Evolutionary conservation across 1,140 invertebrate species (phyloP).

Genomic region (Nasonia longicornis): DNA sequence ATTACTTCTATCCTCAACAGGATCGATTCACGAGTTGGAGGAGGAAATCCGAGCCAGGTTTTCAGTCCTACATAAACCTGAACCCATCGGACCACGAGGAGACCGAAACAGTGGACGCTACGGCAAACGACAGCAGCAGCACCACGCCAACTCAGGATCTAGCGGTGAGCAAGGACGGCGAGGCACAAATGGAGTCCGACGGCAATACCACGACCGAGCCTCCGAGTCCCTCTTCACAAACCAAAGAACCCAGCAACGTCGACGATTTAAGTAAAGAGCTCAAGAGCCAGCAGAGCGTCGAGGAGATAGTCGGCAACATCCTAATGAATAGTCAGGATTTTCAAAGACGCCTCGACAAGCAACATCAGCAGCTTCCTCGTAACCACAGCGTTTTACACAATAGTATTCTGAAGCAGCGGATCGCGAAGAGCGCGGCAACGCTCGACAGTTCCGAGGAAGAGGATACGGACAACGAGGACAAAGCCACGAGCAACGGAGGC

Average conservation of each 20-base stretch:
- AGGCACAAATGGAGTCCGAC: neutral
- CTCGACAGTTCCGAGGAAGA: slow-evolving; percentile 65
- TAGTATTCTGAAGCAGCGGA: slow-evolving; percentile 68
- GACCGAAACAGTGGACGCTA: neutral
- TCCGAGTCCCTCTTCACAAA: slow-evolving; percentile 9
- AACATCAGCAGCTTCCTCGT: slow-evolving; percentile 14
- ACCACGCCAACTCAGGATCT: slow-evolving; percentile 23
- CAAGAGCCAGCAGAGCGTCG: slow-evolving; percentile 72
- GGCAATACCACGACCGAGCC: neutral
- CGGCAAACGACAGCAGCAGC: neutral
- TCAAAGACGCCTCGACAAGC: slow-evolving; percentile 79
- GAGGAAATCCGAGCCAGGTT: slow-evolving; percentile 79
- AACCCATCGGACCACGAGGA: slow-evolving; percentile 63
- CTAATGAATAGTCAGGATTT: slow-evolving; percentile 88
- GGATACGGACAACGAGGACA: slow-evolving; percentile 65
- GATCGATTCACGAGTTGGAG: slow-evolving; percentile 73
- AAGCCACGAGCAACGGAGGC: slow-evolving; percentile 28
- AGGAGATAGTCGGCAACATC: slow-evolving; percentile 85
- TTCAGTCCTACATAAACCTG: slow-evolving; percentile 66
- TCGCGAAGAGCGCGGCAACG: slow-evolving; percentile 60
- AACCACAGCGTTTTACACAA: slow-evolving; percentile 51
- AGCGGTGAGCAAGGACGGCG: neutral
- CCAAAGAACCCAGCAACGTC: slow-evolving; percentile 43
- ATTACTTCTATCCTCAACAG: slow-evolving; percentile 48
- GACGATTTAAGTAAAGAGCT: slow-evolving; percentile 48